phyloP scores from a whole-genome alignment of 2,888 invertebrate genomes.

The Heliothis peltigera region DNA sequence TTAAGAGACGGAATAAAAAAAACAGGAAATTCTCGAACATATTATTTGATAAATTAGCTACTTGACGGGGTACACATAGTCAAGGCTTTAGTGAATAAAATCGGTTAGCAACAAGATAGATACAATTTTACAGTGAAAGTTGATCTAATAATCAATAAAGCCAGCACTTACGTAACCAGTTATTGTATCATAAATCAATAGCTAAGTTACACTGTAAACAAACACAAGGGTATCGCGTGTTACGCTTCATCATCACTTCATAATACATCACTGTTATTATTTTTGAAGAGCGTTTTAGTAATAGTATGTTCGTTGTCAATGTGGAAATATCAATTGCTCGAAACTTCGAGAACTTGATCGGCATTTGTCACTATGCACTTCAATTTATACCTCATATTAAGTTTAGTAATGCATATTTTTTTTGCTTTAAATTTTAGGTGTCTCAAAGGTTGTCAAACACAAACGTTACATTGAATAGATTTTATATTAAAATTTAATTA shows the following conservation, averaged over 20 bases:
- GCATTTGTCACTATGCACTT: conserved; percentile 3
- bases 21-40: conserved; percentile 40
- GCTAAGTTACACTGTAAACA: conserved; percentile 63
- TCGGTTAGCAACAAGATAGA: conserved; percentile 38
- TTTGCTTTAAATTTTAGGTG: neutral
- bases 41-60: conserved; percentile 39
- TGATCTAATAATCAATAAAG: conserved; percentile 64
- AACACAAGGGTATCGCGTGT: conserved; percentile 63
- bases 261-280: conserved; percentile 62
- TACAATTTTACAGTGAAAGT: conserved; percentile 29
- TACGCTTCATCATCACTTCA: conserved; percentile 60
- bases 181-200: conserved; percentile 65
- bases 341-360: neutral
- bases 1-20: conserved; percentile 30
- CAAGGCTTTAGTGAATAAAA: neutral
- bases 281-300: conserved; percentile 52
- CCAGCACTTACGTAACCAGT: conserved; percentile 56
- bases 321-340: neutral
- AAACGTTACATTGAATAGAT: neutral
- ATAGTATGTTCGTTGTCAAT: conserved; percentile 27
- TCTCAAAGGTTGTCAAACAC: no score
- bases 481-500: neutral
- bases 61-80: conserved; percentile 2
- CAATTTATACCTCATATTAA: neutral
- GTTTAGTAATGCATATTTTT: neutral